Conservation (phyloP, 2,797 vertebrate genomes). For the Apogon hyalosoma region DNA sequence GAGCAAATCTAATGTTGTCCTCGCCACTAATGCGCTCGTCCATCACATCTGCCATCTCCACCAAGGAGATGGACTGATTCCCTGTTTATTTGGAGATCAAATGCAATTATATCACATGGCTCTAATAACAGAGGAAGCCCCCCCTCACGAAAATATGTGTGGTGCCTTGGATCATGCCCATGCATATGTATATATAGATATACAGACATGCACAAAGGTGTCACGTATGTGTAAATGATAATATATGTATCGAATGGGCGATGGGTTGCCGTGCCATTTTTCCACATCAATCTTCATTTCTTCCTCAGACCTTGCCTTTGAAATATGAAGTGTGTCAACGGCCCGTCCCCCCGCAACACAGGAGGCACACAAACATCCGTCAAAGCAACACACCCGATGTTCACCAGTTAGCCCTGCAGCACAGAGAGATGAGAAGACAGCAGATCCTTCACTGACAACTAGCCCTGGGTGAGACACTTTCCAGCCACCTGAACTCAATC, state of each 20-base stretch:
- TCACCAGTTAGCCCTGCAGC: slow-evolving; percentile 71
- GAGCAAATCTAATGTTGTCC: slow-evolving; percentile 91
- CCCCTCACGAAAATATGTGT: slow-evolving; percentile 61
- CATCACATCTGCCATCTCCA: slow-evolving; percentile 87
- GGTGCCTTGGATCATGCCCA: slow-evolving; percentile 63
- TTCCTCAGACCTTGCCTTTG: slow-evolving; percentile 81
- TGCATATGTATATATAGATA: slow-evolving; percentile 75
- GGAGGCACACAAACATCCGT: slow-evolving; percentile 75
- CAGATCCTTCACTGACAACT: slow-evolving; percentile 83
- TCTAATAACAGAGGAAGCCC: slow-evolving; percentile 83
- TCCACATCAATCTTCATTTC: slow-evolving; percentile 87
- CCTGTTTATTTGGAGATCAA: slow-evolving; percentile 88
- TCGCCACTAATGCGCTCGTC: slow-evolving; percentile 88
- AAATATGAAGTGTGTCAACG: slow-evolving; percentile 85
- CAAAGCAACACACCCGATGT: slow-evolving; percentile 67
- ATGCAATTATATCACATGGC: slow-evolving; percentile 87
- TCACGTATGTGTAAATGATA: slow-evolving; percentile 83
- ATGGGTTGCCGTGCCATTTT: slow-evolving; percentile 59
- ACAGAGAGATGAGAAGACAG: slow-evolving; percentile 68
- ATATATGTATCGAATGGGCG: slow-evolving; percentile 78
- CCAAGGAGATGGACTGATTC: slow-evolving; percentile 86
- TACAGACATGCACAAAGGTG: slow-evolving; percentile 66
- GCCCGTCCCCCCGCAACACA: slow-evolving; percentile 79
- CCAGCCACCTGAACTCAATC: slow-evolving; percentile 82
- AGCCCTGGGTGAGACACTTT: slow-evolving; percentile 82